Evolutionary conservation across 2,113 vertebrate genomes (phyloP), one percentile per base, ranked within the genome.

Genomic region (Pituophis catenifer): DNA sequence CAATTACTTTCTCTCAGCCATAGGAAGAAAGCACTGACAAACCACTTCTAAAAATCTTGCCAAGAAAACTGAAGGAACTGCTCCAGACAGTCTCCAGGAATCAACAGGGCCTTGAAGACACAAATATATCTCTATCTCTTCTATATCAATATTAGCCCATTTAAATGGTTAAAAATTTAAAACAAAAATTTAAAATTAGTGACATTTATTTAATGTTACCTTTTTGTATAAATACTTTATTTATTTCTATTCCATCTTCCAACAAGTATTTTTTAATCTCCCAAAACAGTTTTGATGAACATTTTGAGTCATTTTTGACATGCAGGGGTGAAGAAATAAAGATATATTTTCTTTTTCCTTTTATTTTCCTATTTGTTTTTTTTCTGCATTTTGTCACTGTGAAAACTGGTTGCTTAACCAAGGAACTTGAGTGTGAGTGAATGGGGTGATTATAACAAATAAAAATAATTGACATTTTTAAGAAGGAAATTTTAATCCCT

Each of bases 401-500:
- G 89, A 94, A 0, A 2, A n/a, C 55, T 91, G 87, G 53, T 38
- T 92, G 90, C 21, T 93, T 48, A 90, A 44, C 21, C 93, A 33
- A 81, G 38, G 65, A 93, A 11, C 0, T 1, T 89, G 75, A 29
- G 4, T 81, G 0, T n/a, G 24, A 24, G 50, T 8, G 90, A 24
- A 33, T 88, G 91, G 2, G 17, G 15, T 13, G 57, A 8, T 88
- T n/a, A 88, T 70, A 94, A 95, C 55, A 86, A 91, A 53, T 89
- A 91, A 93, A 33, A 70, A 50, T 92, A n/a, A 86, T 95, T 94
- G 88, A 95, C 94, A 93, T 94, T 91, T 96, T 95, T 58, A 57
- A 95, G 91, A 95, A 94, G 94, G 92, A 95, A 96, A 94, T 93
- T 59, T 90, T 93, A 91, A 89, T 95, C 95, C 94, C 89, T 95